These are phyloP conservation scores for Aplidium turbinatum DNA, from an alignment of 23 tunicate species.

Conservation along the genomic window DNA sequence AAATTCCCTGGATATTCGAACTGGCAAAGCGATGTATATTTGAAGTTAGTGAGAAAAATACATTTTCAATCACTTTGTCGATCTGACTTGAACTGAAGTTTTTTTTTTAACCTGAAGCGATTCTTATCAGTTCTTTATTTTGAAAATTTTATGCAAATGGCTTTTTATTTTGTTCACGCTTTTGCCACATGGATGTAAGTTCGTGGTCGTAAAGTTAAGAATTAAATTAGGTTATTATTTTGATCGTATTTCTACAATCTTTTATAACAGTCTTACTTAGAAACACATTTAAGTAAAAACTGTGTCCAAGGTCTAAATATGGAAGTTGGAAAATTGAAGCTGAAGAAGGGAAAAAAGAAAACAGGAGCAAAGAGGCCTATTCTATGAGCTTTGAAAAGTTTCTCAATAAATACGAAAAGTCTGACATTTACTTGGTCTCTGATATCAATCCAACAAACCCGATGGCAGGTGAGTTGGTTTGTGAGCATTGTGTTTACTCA, in stretches of 20 bases:
- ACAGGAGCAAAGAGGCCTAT: constrained; percentile 27
- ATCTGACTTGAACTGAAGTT: background rate
- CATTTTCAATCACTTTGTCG: background rate
- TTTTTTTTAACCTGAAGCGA: no score
- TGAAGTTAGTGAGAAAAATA: constrained; percentile 45
- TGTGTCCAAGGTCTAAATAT: no score
- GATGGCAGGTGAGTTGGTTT: constrained; percentile 35
- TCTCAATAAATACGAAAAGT: constrained; percentile 27
- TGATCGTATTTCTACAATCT: no score
- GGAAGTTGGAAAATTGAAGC: constrained; percentile 62
- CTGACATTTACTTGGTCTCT: constrained; percentile 59
- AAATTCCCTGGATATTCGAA: constrained; percentile 35
- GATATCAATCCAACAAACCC: constrained; percentile 38
- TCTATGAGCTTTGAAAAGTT: constrained; percentile 37
- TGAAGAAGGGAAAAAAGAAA: constrained; percentile 74
- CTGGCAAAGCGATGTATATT: constrained; percentile 45
- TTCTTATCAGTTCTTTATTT: no score
- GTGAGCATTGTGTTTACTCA: background rate
- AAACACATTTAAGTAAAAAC: no score
- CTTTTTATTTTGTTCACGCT: no score
- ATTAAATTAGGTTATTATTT: no score
- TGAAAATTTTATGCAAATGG: no score
- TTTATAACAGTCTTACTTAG: no score
- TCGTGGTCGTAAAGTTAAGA: no score
- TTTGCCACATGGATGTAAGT: no score